These are phyloP conservation scores for Boloria euphrosyne DNA, from an alignment of 2,888 invertebrate species.

Conservation along the genomic window DNA sequence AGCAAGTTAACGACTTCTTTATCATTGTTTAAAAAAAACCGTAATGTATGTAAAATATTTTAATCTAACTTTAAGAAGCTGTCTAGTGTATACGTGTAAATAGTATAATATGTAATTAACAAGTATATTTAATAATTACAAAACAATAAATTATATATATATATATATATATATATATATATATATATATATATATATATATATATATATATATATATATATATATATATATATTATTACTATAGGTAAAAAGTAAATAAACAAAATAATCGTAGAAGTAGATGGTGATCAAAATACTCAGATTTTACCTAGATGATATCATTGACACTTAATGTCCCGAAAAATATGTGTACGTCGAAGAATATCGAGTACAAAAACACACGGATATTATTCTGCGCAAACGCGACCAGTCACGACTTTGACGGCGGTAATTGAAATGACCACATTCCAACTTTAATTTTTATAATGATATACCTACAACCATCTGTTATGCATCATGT, in stretches of 20 bases:
- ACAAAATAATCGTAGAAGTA: not conserved
- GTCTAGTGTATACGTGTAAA: no score
- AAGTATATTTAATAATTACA: no score
- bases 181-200: no score
- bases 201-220: no score
- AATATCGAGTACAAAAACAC: not conserved
- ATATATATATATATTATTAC: no score
- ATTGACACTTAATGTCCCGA: not conserved
- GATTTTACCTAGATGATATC: conserved; percentile 5
- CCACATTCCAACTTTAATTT: conserved; percentile 3
- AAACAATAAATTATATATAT: no score
- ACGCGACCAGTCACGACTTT: conserved; percentile 12
- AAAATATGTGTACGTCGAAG: not conserved
- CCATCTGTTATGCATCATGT: conserved; percentile 40
- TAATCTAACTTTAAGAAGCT: no score
- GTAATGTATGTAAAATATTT: no score
- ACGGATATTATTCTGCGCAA: conserved; percentile 7
- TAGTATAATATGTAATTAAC: no score
- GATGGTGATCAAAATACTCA: not conserved
- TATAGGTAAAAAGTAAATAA: not conserved
- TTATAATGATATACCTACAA: conserved; percentile 7
- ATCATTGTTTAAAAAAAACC: no score
- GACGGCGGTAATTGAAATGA: not conserved
- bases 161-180: no score
- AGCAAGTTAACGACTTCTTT: no score